A percentile compares a stretch with the other conserved stretches of the same genome.
Evolutionary conservation across 1,140 invertebrate species (phyloP).

Genomic region (Drosophila nigromelanica): DNA sequence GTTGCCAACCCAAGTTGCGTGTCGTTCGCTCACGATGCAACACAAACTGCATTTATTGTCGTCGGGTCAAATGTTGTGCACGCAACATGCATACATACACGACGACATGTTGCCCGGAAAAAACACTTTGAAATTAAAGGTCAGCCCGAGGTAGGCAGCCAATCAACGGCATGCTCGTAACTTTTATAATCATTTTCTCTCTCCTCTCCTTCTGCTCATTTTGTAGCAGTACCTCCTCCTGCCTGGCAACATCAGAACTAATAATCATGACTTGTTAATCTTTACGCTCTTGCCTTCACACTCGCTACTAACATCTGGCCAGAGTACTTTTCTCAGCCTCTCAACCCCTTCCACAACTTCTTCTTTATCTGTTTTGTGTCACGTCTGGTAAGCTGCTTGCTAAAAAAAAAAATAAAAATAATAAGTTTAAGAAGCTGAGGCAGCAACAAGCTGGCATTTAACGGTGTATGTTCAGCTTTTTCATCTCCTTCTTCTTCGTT

Average conservation of each 20-base stretch:
- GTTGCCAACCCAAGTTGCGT: slow-evolving; percentile 15
- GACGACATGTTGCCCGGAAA: slow-evolving; percentile 24
- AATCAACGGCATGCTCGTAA: slow-evolving; percentile 25
- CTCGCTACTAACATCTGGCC: slow-evolving; percentile 11
- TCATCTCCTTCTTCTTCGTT: background rate
- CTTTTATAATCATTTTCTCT: slow-evolving; percentile 38
- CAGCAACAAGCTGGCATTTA: slow-evolving; percentile 45
- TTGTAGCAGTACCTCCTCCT: background rate
- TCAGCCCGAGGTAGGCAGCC: slow-evolving; percentile 27
- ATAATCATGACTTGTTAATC: slow-evolving; percentile 82
- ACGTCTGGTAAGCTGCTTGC: slow-evolving; percentile 32
- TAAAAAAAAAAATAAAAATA: background rate
- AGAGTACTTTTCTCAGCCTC: background rate
- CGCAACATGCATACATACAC: slow-evolving; percentile 47
- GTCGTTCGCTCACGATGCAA: background rate
- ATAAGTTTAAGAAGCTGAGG: background rate
- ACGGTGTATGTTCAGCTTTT: slow-evolving; percentile 48
- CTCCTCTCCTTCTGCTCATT: background rate
- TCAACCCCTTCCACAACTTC: background rate
- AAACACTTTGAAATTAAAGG: slow-evolving; percentile 35
- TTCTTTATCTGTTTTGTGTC: slow-evolving; percentile 11
- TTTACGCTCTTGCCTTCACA: slow-evolving; percentile 63
- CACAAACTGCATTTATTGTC: slow-evolving; percentile 11
- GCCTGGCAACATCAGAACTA: slow-evolving; percentile 43
- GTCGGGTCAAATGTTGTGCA: slow-evolving; percentile 62